Evolutionary conservation across 1,140 invertebrate genomes (phyloP).

Genomic region (Tribolium castaneum): DNA sequence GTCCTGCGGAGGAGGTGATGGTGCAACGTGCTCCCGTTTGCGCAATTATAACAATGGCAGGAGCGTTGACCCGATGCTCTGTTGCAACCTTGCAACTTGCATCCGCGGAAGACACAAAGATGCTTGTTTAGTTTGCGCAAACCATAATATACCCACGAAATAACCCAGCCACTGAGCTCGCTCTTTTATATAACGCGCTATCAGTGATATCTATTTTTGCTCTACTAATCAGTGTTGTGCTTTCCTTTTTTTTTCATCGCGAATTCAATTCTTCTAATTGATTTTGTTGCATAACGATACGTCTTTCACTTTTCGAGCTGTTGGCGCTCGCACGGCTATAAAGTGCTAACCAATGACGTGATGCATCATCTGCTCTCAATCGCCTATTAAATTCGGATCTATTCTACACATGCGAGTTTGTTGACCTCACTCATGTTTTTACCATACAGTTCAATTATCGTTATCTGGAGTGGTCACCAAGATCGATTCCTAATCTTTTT

Average conservation of each 20-base stretch:
- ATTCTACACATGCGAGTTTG: constrained; percentile 3
- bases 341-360: background rate
- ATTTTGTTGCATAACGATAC: background rate
- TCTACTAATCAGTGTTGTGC: background rate
- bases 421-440: constrained; percentile 9
- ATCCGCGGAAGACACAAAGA: background rate
- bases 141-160: background rate
- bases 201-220: background rate
- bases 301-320: background rate
- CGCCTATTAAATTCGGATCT: constrained; percentile 19
- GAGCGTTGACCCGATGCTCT: constrained; percentile 17
- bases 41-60: constrained; percentile 12
- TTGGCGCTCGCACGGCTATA: background rate
- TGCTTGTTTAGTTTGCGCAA: constrained; percentile 6
- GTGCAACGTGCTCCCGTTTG: constrained; percentile 5
- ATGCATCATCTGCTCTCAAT: constrained; percentile 17
- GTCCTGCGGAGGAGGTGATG: background rate
- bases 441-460: constrained; percentile 25
- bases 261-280: background rate
- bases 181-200: background rate
- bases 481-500: background rate
- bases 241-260: background rate
- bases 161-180: background rate
- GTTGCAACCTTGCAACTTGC: constrained; percentile 13
- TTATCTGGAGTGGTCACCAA: background rate